phyloP scores from a whole-genome alignment of 2,888 invertebrate genomes.

The Nycteola revayana region DNA sequence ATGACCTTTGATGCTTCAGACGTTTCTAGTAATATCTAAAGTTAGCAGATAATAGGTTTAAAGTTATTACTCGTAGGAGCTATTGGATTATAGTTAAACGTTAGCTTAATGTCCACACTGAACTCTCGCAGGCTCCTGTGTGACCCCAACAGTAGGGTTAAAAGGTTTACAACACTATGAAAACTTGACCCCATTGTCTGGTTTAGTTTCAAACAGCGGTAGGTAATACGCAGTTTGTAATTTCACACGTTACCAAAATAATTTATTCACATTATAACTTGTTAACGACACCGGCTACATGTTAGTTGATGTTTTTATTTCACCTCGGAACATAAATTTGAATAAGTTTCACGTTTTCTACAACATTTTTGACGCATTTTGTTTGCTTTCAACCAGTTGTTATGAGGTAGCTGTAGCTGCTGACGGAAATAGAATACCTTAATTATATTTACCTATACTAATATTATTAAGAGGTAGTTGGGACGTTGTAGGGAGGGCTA shows the following conservation, averaged over 20 bases:
- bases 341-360: constrained; percentile 27
- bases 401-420: constrained; percentile 4
- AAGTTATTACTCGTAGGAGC: no score
- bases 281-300: constrained; percentile 31
- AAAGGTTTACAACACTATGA: constrained; percentile 34
- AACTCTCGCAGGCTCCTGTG: constrained; percentile 21
- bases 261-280: constrained; percentile 34
- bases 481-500: no score
- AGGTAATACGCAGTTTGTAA: constrained; percentile 23
- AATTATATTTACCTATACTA: constrained; percentile 24
- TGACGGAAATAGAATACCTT: constrained; percentile 27
- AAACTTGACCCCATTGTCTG: constrained; percentile 26
- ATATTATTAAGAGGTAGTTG: no score
- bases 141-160: constrained; percentile 32
- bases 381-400: constrained; percentile 27
- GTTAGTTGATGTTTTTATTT: constrained; percentile 31
- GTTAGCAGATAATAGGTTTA: no score
- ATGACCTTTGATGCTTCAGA: no score
- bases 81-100: no score
- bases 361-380: constrained; percentile 27
- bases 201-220: constrained; percentile 24
- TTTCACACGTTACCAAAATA: constrained; percentile 26
- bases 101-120: no score
- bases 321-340: constrained; percentile 28
- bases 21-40: no score